Percentiles rank a stretch among this genome's conserved stretches.
Conservation (phyloP, 2,797 vertebrate species). For the Aselliscus stoliczkanus region DNA sequence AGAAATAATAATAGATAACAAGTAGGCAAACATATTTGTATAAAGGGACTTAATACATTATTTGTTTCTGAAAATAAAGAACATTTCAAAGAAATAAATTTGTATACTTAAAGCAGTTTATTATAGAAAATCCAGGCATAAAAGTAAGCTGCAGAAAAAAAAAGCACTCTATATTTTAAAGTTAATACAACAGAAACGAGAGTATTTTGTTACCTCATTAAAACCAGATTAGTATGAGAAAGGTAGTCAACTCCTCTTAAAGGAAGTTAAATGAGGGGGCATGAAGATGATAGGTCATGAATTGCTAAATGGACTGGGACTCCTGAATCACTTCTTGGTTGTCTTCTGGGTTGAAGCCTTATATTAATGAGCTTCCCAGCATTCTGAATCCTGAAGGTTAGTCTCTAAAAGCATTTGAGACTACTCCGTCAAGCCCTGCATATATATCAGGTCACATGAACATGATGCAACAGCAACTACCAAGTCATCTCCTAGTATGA, state of each 20-base stretch:
- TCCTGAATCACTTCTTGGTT: not conserved
- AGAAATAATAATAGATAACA: conserved; percentile 64
- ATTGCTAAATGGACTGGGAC: not conserved
- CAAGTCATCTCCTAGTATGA: not conserved
- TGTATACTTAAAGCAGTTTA: not conserved
- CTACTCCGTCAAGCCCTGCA: not conserved
- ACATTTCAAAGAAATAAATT: conserved; percentile 58
- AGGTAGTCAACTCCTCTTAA: not conserved
- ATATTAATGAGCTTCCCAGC: not conserved
- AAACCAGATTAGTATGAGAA: not conserved
- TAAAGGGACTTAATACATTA: conserved; percentile 9
- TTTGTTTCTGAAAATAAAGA: conserved; percentile 61
- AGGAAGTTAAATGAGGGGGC: not conserved
- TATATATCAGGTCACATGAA: not conserved
- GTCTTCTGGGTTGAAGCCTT: not conserved
- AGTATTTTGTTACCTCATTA: not conserved
- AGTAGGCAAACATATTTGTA: conserved; percentile 50
- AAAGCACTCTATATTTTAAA: not conserved
- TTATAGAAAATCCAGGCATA: not conserved
- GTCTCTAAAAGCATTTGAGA: not conserved
- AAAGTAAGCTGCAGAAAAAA: not conserved
- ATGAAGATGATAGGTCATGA: not conserved
- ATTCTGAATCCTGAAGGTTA: not conserved
- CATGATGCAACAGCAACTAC: not conserved
- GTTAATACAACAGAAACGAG: not conserved